A percentile compares a stretch with the other conserved stretches of the same genome.
These are phyloP conservation scores for Myrmecobius fasciatus DNA, from an alignment of 2,113 vertebrate species.

Conservation along the genomic window DNA sequence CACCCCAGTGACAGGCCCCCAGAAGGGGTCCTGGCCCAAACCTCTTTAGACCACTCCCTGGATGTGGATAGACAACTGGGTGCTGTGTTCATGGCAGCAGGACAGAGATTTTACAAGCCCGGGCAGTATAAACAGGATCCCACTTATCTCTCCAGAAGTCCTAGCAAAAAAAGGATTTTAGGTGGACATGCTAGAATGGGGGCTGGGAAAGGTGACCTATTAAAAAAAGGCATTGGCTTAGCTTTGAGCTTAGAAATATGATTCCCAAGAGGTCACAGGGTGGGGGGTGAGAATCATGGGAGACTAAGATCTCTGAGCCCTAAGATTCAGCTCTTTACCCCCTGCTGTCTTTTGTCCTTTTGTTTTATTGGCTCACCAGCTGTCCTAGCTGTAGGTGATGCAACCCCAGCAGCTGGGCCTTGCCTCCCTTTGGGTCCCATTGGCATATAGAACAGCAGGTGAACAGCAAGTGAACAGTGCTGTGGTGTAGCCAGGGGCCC, in stretches of 20 bases:
- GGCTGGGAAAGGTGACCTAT: neutral
- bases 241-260: neutral
- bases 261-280: neutral
- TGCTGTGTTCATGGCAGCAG: neutral
- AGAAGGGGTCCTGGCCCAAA: slow-evolving; percentile 59
- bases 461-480: slow-evolving; percentile 37
- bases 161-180: neutral
- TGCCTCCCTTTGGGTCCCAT: neutral
- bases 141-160: neutral
- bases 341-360: slow-evolving; percentile 12
- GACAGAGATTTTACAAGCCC: neutral
- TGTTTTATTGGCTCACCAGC: slow-evolving; percentile 21
- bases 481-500: neutral
- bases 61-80: neutral
- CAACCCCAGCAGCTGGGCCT: neutral
- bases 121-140: neutral
- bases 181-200: neutral
- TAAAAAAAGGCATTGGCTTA: neutral
- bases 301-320: neutral
- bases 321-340: neutral
- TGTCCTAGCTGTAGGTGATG: neutral
- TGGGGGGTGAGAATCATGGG: neutral
- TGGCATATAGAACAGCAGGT: slow-evolving; percentile 15
- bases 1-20: slow-evolving; percentile 63
- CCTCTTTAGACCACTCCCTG: neutral